phyloP scores from a whole-genome alignment of 2,888 invertebrate genomes.

The Hedychridium roseum region DNA sequence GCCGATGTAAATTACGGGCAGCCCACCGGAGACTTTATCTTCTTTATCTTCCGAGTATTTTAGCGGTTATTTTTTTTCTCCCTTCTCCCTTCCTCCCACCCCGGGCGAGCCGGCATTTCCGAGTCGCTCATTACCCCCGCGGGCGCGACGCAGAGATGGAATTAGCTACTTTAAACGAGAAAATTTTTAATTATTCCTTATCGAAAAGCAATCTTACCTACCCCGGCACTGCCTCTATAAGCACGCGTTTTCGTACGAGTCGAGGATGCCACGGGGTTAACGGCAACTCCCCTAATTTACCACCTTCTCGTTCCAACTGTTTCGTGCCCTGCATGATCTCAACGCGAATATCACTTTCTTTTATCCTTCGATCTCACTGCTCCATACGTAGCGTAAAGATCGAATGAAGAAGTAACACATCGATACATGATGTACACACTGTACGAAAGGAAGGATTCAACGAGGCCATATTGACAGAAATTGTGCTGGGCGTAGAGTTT shows the following conservation, averaged over 20 bases:
- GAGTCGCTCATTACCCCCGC: constrained; percentile 27
- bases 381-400: not conserved
- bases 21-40: constrained; percentile 59
- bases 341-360: constrained; percentile 4
- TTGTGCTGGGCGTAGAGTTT: not conserved
- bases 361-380: not conserved
- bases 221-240: constrained; percentile 7
- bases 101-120: constrained; percentile 34
- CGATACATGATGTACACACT: not conserved
- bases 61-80: constrained; percentile 61
- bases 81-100: constrained; percentile 23
- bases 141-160: constrained; percentile 50
- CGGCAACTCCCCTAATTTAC: constrained; percentile 33
- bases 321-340: constrained; percentile 32
- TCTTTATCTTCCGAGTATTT: constrained; percentile 63
- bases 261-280: constrained; percentile 33
- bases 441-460: not conserved
- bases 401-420: not conserved
- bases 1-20: constrained; percentile 61
- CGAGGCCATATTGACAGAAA: not conserved
- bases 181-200: constrained; percentile 66
- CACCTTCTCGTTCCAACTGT: constrained; percentile 20
- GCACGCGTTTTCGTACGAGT: constrained; percentile 15
- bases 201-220: constrained; percentile 62
- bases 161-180: constrained; percentile 63